Percentiles rank a stretch among this genome's conserved stretches.
Evolutionary conservation across 1,140 invertebrate genomes (phyloP).

Genomic region (Eurosta solidaginis): DNA sequence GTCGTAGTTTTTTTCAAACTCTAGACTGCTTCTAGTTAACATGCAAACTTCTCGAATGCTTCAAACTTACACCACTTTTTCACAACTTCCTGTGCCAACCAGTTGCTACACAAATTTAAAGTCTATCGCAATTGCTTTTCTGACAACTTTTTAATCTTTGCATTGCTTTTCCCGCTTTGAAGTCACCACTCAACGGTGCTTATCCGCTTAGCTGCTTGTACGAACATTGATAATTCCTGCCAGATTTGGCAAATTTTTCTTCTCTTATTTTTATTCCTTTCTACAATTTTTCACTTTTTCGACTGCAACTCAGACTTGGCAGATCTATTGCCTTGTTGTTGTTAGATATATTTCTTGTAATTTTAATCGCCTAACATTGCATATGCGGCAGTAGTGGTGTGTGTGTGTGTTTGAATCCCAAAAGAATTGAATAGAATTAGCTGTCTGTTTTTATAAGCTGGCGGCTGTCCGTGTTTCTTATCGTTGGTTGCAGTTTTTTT

Average conservation of each 20-base stretch:
- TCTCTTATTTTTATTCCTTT: neutral
- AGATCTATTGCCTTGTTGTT: neutral
- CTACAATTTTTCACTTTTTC: neutral
- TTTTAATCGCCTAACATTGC: slow-evolving; percentile 8
- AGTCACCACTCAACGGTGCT: slow-evolving; percentile 8
- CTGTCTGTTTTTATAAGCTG: slow-evolving; percentile 1
- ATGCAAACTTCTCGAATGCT: too few relatives aligned
- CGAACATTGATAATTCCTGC: slow-evolving; percentile 27
- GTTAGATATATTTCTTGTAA: neutral
- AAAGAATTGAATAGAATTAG: neutral
- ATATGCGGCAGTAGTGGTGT: slow-evolving; percentile 2
- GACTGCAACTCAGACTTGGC: neutral
- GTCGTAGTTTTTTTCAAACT: too few relatives aligned
- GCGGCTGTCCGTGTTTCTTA: slow-evolving; percentile 20
- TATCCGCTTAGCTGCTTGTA: slow-evolving; percentile 15
- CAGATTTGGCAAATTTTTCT: slow-evolving; percentile 10
- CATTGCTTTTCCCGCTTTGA: neutral
- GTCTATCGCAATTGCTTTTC: too few relatives aligned
- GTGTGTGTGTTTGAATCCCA: neutral
- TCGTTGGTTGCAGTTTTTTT: slow-evolving; percentile 7
- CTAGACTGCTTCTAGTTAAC: too few relatives aligned
- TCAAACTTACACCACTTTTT: too few relatives aligned
- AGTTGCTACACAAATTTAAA: too few relatives aligned
- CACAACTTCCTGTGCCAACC: too few relatives aligned
- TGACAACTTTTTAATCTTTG: neutral